Base-by-base conservation (phyloP, 2,797 vertebrate species). In the Pygocentrus nattereri region DNA sequence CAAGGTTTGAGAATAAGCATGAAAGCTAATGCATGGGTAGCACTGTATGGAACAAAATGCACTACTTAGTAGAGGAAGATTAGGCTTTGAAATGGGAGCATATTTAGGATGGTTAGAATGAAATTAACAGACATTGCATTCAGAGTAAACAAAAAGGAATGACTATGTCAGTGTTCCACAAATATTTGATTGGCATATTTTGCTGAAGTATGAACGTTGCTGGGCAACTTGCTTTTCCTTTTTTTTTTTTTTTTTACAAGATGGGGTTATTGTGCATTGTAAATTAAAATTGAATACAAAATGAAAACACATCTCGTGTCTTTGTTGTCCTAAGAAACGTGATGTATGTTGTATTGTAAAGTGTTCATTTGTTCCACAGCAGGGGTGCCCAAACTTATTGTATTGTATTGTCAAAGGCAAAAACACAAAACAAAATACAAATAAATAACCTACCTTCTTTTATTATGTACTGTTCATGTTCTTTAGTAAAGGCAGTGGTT, bases 221-320 rank as follows among this genome's bases (percentile, higher is more conserved):
- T 93, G 92, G 90, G 91, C 93, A 92, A 92, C 92, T 91, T 93
- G 90, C 80, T 92, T 84, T 88, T 92, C 89, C 90, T 84, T 88
- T 91, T 91, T 90, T 84, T 88, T 91, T 90, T 91, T 87, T 88
- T 84, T 85, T 93, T 91, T 90, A 91, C 90, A 89, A 73, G 65
- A 85, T 44, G 81, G 87, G 56, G 85, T 76, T 88, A 84, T 88
- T 79, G 86, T 87, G 89, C 90, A 88, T 89, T 91, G 84, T 93
- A 92, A 93, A 94, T 94, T 92, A 94, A 94, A 94, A 79, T 87
- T 89, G 84, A 89, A 74, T 90, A 89, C 78, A 90, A 93, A 92
- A 89, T 67, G 74, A 81, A 1, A 76, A 30, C 30, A 27, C 86
- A 70, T 68, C 2, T 50, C 10, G 0, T 73, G 85, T 85, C 23